phyloP scores from a whole-genome alignment of 2,888 invertebrate species.

The Dioctria rufipes region DNA sequence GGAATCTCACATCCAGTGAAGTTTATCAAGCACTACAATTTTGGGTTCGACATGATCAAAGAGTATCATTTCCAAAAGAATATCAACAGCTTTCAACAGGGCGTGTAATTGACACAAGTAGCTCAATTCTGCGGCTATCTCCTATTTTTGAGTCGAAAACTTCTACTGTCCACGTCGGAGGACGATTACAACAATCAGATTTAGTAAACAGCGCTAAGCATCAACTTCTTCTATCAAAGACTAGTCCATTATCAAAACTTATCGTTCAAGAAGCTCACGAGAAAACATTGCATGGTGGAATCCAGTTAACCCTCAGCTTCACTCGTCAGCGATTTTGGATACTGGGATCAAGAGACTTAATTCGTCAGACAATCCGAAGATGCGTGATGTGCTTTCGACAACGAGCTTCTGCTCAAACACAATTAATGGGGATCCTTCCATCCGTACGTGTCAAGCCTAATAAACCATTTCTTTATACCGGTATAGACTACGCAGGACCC shows the following conservation, averaged over 20 bases:
- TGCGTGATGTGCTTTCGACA: constrained; percentile 55
- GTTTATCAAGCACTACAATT: no score
- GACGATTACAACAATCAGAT: no score
- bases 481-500: constrained; percentile 60
- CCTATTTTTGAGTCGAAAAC: no score
- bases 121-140: no score
- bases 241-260: background rate
- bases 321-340: constrained; percentile 61
- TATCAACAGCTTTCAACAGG: no score
- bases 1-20: no score
- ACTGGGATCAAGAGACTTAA: constrained; percentile 44
- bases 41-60: no score
- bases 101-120: no score
- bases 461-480: constrained; percentile 58
- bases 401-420: background rate
- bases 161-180: no score
- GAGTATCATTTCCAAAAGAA: no score
- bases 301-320: constrained; percentile 55
- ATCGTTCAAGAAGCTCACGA: constrained; percentile 46
- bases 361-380: constrained; percentile 41
- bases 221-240: constrained; percentile 18
- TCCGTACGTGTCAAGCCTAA: background rate
- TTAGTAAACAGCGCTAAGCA: no score
- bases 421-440: constrained; percentile 41
- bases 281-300: constrained; percentile 58